These are phyloP conservation scores for Drosophila baimaii DNA, from an alignment of 1,140 invertebrate species.

Conservation along the genomic window DNA sequence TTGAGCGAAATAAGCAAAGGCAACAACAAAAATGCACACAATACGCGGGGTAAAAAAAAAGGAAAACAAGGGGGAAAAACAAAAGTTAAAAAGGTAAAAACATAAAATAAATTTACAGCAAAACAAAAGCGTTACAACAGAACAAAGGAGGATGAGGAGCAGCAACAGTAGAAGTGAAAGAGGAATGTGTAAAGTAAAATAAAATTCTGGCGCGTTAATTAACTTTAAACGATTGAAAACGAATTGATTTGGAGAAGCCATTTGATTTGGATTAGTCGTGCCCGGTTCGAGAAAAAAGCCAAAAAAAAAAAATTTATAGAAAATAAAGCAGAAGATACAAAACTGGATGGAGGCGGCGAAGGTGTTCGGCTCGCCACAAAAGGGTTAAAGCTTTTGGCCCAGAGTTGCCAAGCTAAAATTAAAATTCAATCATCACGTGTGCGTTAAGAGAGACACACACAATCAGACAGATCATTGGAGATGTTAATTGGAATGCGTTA, in stretches of 20 bases:
- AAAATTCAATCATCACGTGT: slow-evolving; percentile 83
- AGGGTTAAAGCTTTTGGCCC: slow-evolving; percentile 31
- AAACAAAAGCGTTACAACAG: slow-evolving; percentile 77
- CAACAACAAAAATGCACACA: slow-evolving; percentile 27
- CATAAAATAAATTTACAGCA: slow-evolving; percentile 74
- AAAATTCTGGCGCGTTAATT: slow-evolving; percentile 80
- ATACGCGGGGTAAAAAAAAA: slow-evolving; percentile 2
- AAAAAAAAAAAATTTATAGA: slow-evolving; percentile 5
- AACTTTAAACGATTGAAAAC: slow-evolving; percentile 83
- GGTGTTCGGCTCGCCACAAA: slow-evolving; percentile 5
- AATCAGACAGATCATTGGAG: slow-evolving; percentile 61
- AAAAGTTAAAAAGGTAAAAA: slow-evolving; percentile 59
- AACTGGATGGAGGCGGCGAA: slow-evolving; percentile 12
- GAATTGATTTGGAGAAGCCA: slow-evolving; percentile 79
- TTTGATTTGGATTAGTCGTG: slow-evolving; percentile 83
- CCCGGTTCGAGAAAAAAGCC: slow-evolving; percentile 41
- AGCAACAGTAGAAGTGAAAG: slow-evolving; percentile 3
- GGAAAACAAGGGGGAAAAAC: slow-evolving; percentile 53
- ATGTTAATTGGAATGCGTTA: slow-evolving; percentile 82
- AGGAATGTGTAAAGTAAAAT: slow-evolving; percentile 71
- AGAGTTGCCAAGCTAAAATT: slow-evolving; percentile 62
- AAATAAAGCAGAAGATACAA: background rate
- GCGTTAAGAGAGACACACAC: slow-evolving; percentile 72
- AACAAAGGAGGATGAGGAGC: slow-evolving; percentile 18
- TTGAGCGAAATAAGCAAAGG: slow-evolving; percentile 48